Evolutionary conservation across 2,888 invertebrate species (phyloP).

Genomic region (Amblyjoppa proteus): DNA sequence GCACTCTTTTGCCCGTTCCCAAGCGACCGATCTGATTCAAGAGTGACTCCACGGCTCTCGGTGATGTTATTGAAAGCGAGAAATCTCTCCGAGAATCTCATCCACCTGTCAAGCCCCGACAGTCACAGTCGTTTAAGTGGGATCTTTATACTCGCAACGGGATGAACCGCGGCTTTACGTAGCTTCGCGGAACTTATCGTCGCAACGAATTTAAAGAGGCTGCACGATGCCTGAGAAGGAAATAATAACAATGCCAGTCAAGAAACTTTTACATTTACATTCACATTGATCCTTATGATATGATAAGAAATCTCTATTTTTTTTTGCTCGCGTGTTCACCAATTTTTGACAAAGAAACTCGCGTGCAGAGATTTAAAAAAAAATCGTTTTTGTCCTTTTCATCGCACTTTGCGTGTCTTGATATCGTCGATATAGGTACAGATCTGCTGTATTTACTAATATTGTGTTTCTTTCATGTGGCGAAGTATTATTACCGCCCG

Average conservation of each 20-base stretch:
- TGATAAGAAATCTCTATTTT: neutral
- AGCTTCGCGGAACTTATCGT: conserved; percentile 45
- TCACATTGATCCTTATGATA: neutral
- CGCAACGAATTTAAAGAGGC: conserved; percentile 21
- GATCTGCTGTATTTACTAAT: conserved; percentile 44
- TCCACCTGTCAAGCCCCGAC: conserved; percentile 38
- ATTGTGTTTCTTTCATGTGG: conserved; percentile 45
- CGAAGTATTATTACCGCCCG: conserved; percentile 52
- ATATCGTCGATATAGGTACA: conserved; percentile 7
- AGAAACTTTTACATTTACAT: neutral
- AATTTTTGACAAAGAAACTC: neutral
- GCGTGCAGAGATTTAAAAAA: neutral
- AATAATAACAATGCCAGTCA: neutral
- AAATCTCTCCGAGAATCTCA: conserved; percentile 61
- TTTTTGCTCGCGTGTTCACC: neutral
- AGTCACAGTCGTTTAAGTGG: conserved; percentile 54
- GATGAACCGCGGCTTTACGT: conserved; percentile 34
- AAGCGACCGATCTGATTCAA: conserved; percentile 58
- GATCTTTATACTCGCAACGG: conserved; percentile 50
- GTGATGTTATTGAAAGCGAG: conserved; percentile 63
- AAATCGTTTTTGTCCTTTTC: neutral
- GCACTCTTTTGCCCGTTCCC: conserved; percentile 28
- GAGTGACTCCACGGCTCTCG: conserved; percentile 39
- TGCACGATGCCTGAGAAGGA: neutral
- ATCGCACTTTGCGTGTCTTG: neutral